phyloP scores from a whole-genome alignment of 2,797 vertebrate genomes.

The Neopelma chrysocephalum region DNA sequence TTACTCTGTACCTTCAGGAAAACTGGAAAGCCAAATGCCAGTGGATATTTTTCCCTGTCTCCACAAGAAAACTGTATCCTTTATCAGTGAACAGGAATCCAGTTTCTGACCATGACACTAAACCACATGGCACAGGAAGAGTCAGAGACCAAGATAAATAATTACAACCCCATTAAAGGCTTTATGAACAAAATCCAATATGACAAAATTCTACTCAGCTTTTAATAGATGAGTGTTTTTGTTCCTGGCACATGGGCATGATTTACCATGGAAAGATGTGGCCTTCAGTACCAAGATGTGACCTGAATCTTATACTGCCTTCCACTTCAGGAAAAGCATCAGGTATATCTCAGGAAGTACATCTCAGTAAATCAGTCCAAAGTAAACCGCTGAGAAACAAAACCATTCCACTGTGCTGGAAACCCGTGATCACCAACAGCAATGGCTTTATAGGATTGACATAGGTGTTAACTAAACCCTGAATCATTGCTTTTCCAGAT shows the following conservation, averaged over 20 bases:
- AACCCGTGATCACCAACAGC: not conserved
- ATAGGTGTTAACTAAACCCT: not conserved
- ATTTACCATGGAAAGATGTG: not conserved
- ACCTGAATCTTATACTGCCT: not conserved
- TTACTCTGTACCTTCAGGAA: not conserved
- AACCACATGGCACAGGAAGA: not conserved
- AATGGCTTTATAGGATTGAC: not conserved
- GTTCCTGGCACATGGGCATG: fast-evolving
- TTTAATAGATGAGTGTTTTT: not conserved
- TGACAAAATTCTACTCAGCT: not conserved
- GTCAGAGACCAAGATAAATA: constrained; percentile 23
- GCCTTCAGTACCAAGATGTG: fast-evolving
- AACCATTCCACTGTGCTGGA: not conserved
- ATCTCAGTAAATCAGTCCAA: not conserved
- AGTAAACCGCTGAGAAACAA: not conserved
- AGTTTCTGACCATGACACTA: not conserved
- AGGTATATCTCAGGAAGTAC: not conserved
- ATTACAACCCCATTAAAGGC: not conserved
- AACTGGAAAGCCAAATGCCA: not conserved
- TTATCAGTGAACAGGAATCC: not conserved
- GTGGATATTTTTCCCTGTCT: not conserved
- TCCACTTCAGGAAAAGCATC: not conserved
- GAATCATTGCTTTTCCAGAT: not conserved
- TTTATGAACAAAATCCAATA: not conserved
- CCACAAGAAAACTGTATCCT: not conserved